Percentiles rank a stretch among this genome's conserved stretches.
Conservation (phyloP, 2,113 vertebrate species). For the Catharus fuscescens region DNA sequence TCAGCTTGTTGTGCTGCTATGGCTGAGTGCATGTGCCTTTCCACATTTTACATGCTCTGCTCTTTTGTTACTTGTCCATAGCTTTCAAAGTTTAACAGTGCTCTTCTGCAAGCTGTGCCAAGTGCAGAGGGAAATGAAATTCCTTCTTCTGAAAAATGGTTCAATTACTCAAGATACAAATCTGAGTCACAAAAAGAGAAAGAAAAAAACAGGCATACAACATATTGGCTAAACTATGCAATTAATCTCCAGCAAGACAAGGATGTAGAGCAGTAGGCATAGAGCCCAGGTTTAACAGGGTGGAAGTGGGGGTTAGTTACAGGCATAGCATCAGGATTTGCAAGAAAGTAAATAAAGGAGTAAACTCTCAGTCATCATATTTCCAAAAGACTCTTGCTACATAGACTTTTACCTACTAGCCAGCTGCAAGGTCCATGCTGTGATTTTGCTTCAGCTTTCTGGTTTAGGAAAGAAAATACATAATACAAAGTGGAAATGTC, state of each 20-base stretch:
- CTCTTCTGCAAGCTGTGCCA: not conserved
- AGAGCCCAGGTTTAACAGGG: not conserved
- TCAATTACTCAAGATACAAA: not conserved
- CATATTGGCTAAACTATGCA: not conserved
- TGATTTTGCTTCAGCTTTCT: not conserved
- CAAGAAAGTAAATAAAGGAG: not conserved
- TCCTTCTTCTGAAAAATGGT: not conserved
- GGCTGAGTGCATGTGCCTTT: not conserved
- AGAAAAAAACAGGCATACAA: not conserved
- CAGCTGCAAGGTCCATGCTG: not conserved
- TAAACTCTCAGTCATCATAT: not conserved
- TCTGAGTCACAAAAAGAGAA: not conserved
- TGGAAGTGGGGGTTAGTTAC: not conserved
- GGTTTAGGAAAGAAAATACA: not conserved
- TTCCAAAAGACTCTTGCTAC: not conserved
- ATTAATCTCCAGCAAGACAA: not conserved
- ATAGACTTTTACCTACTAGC: not conserved
- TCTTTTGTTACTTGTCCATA: not conserved
- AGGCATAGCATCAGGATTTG: not conserved
- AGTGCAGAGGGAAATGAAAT: not conserved
- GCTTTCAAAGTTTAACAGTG: not conserved
- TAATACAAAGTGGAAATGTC: fast-evolving
- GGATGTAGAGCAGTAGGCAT: not conserved
- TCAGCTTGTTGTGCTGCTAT: not conserved
- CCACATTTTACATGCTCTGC: not conserved